Percentiles rank a stretch among this genome's conserved stretches.
These are phyloP conservation scores for Solenopsis invicta DNA, from an alignment of 1,140 invertebrate species.

Conservation along the genomic window DNA sequence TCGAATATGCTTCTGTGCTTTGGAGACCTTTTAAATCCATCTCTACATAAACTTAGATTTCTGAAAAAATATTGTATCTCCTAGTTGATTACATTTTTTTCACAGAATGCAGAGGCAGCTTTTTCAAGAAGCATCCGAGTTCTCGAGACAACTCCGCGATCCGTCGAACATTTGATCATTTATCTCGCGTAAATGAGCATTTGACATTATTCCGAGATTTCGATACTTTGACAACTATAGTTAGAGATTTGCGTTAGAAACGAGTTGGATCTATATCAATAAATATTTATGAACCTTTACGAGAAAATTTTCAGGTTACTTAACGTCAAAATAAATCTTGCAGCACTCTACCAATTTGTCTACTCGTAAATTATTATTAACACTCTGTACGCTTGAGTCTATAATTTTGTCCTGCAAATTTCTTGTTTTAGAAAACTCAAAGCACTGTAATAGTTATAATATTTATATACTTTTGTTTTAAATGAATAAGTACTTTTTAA, in stretches of 20 bases:
- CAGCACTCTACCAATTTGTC: neutral
- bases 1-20: neutral
- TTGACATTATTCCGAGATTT: neutral
- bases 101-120: neutral
- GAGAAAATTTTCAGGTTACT: neutral
- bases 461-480: no score
- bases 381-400: no score
- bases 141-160: slow-evolving; percentile 9
- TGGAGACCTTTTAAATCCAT: neutral
- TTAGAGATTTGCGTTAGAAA: neutral
- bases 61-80: slow-evolving; percentile 1
- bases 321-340: neutral
- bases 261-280: neutral
- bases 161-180: neutral
- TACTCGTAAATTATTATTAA: no score
- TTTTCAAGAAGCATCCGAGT: slow-evolving; percentile 31
- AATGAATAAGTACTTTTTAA: no score
- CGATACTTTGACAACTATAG: neutral
- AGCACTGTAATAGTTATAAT: no score
- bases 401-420: no score
- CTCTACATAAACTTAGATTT: slow-evolving; percentile 30
- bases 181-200: neutral
- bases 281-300: slow-evolving; percentile 14
- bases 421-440: no score
- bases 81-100: neutral